These are phyloP conservation scores for Trachelus stipa DNA, from an alignment of 2,888 invertebrate species.

Conservation along the genomic window DNA sequence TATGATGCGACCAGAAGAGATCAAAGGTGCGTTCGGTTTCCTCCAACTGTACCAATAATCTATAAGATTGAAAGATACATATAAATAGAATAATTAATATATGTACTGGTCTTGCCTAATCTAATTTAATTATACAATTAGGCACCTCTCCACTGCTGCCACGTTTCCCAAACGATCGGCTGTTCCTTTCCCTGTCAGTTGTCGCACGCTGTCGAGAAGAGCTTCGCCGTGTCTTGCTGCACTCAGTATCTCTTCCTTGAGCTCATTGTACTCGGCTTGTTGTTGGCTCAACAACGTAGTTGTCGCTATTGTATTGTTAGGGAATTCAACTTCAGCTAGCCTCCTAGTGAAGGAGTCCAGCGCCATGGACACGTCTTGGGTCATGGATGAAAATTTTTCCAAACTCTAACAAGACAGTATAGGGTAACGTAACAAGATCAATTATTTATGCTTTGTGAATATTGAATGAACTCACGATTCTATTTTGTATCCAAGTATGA, in stretches of 20 bases:
- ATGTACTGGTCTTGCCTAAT: neutral
- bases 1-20: slow-evolving; percentile 94
- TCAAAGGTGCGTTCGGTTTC: slow-evolving; percentile 95
- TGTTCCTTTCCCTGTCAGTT: slow-evolving; percentile 69
- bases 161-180: slow-evolving; percentile 86
- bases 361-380: slow-evolving; percentile 88
- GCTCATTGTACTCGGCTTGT: slow-evolving; percentile 75
- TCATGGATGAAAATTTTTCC: slow-evolving; percentile 93
- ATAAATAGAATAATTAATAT: neutral
- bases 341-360: slow-evolving; percentile 89
- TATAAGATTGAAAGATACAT: slow-evolving; percentile 49
- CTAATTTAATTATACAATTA: slow-evolving; percentile 7
- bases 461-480: slow-evolving; percentile 78
- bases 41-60: slow-evolving; percentile 91
- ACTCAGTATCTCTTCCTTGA: slow-evolving; percentile 87
- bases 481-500: slow-evolving; percentile 96
- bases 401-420: slow-evolving; percentile 76
- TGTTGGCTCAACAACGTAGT: slow-evolving; percentile 88
- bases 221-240: slow-evolving; percentile 92
- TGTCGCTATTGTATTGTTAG: slow-evolving; percentile 92
- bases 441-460: neutral
- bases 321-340: slow-evolving; percentile 92
- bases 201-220: slow-evolving; percentile 80
- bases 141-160: slow-evolving; percentile 89
- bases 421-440: neutral